Base-by-base conservation (phyloP, 2,113 vertebrate genomes). In the Ceyx cyanopectus region DNA sequence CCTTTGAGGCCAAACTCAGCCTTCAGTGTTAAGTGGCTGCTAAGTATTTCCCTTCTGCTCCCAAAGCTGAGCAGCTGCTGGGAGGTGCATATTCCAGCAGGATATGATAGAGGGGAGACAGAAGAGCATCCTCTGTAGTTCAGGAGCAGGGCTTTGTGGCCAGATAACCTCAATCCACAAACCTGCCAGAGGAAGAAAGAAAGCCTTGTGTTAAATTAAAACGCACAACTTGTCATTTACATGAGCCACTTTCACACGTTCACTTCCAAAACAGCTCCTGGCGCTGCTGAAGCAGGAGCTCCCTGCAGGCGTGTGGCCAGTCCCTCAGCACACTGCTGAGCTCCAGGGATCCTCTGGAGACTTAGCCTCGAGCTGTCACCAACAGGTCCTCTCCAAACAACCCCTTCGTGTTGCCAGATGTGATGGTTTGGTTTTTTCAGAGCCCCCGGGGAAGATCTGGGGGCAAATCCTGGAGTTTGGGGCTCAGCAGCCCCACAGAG, bases 91-190 rank as follows among this genome's bases (percentile, higher is more conserved):
- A 53, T 40, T 76, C 81, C 76, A 18, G 73, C 77, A 68, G 75
- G 85, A 53, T 68, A 21, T 70, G 81, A 70, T 61, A 54, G 81
- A 94, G 94, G 91, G 90, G 37, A 63, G 50, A 32, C 37, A 6
- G 45, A 12, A 58, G 10, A 72, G 96, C 90, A 96, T 97, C 96
- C 77, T 73, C 73, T 97, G 96, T 94, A 97, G 97, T 98, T 98
- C 97, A 94, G 97, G 93, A 94, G 93, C 93, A 86, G 82, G 73
- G 90, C 91, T 95, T 41, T 92, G 96, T 86, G 94, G 98, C 97
- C 98, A 97, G 96, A 96, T 96, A 95, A 50, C 85, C 67, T 92
- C 97, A 97, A 96, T 98, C 98, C 98, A 97, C 98, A 97, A 95
- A 70, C 76, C 65, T 30, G 54, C 48, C 3, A 34, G 63, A 54